A percentile compares a stretch with the other conserved stretches of the same genome.
These are phyloP conservation scores for Entomobrya proxima DNA, from an alignment of 2,888 invertebrate species.

Conservation along the genomic window DNA sequence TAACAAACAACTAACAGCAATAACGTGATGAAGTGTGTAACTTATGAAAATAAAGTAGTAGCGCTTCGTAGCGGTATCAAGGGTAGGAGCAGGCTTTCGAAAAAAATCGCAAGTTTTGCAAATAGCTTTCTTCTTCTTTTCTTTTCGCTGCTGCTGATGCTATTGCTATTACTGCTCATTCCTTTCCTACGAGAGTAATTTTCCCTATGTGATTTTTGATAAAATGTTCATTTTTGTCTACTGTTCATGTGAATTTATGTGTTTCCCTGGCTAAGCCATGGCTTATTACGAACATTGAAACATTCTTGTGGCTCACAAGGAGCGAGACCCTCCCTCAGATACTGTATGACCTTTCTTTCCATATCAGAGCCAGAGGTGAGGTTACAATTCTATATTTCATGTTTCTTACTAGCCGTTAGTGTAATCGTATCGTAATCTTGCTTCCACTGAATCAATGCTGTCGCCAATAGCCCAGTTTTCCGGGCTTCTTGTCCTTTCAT, in stretches of 20 bases:
- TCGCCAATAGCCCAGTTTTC: background rate
- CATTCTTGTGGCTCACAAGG: background rate
- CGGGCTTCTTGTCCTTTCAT: background rate
- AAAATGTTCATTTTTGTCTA: background rate
- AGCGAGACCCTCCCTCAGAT: constrained; percentile 17
- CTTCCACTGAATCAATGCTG: background rate
- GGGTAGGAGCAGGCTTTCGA: background rate
- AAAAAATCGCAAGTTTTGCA: background rate
- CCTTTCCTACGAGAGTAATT: constrained; percentile 13
- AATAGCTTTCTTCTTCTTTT: background rate
- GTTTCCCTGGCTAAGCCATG: no score
- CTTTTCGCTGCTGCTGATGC: no score
- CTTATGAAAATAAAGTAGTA: constrained; percentile 11
- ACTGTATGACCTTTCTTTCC: background rate
- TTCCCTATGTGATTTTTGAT: constrained; percentile 9
- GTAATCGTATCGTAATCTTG: background rate
- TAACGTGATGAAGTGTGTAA: constrained; percentile 1
- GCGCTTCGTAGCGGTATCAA: background rate
- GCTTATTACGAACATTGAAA: background rate
- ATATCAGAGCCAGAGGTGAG: background rate
- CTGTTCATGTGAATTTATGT: background rate
- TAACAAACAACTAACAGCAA: background rate
- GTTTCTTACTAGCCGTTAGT: no score
- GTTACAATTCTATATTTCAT: background rate
- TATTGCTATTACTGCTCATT: no score